Evolutionary conservation across 2,797 vertebrate species (phyloP).

Genomic region (Dryobates pubescens): DNA sequence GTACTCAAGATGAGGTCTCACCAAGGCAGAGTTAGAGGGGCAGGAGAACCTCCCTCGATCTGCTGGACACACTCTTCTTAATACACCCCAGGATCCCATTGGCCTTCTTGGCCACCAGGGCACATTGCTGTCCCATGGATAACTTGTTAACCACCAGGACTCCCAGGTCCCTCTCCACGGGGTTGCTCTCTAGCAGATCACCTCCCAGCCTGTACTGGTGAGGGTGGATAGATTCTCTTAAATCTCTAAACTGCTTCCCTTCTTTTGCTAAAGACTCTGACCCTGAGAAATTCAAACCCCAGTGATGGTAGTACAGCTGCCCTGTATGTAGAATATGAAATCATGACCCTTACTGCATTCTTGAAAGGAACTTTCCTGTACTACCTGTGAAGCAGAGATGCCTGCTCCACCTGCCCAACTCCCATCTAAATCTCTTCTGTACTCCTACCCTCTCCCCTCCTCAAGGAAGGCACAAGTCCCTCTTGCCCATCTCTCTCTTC

Average conservation of each 20-base stretch:
- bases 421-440: background rate
- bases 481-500: background rate
- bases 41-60: too few relatives aligned
- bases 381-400: background rate
- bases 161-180: too few relatives aligned
- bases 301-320: background rate
- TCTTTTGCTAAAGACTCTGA: background rate
- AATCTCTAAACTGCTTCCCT: background rate
- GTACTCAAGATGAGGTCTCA: too few relatives aligned
- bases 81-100: too few relatives aligned
- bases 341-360: background rate
- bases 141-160: too few relatives aligned
- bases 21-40: too few relatives aligned
- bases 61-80: too few relatives aligned
- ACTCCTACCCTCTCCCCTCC: background rate
- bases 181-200: too few relatives aligned
- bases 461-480: background rate
- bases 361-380: background rate
- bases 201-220: too few relatives aligned
- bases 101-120: too few relatives aligned
- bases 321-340: background rate
- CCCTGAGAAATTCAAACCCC: background rate
- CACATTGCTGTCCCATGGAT: too few relatives aligned
- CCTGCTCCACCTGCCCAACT: background rate
- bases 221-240: rapidly evolving